Base-by-base conservation (phyloP, 2,113 vertebrate species). In the Ceratotherium simum region DNA sequence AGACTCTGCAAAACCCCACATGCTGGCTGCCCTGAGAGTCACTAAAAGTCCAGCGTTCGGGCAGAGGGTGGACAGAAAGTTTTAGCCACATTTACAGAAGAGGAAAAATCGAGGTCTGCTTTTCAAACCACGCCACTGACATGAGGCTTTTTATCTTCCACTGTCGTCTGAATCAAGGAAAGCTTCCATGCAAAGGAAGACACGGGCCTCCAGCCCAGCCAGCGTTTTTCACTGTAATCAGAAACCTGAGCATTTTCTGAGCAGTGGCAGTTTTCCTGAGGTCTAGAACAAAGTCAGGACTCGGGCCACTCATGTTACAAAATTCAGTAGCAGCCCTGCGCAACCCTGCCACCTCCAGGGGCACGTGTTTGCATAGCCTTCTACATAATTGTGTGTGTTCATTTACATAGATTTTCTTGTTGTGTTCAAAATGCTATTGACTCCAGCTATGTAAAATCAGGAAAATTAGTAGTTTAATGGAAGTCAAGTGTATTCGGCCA, bases 391-490 rank as follows among this genome's bases (percentile, higher is more conserved):
- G 29, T 67, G 58, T 29, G 12, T 67, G 4, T 73, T 92, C 76
- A 93, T 91, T 75, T 17, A 90, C 87, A 56, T 48, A 27, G 88
- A n/a, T 58, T 54, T 76, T 84, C 91, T 84, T 33, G 29, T 75
- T 25, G 23, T 84, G 73, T 81, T 94, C 64, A 46, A 81, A 95
- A 94, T 62, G 81, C 80, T 58, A 72, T 51, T 18, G 82, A 95
- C 85, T 60, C 67, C 54, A 27, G 78, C 62, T 58, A 4, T 20
- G 84, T 72, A 29, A 90, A 93, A 64, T 82, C 65, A 67, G 94
- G 76, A 16, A 79, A 90, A 81, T 92, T 36, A 80, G 36, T 54
- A 67, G 87, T 94, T 83, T 87, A 90, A 8, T 33, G 20, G 20
- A 11, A 87, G 93, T 93, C 91, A 90, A 83, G 73, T 62, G 25